Percentiles rank a stretch among this genome's conserved stretches.
Evolutionary conservation across 2,797 vertebrate genomes (phyloP).

Genomic region (Yasuhikotakia modesta): DNA sequence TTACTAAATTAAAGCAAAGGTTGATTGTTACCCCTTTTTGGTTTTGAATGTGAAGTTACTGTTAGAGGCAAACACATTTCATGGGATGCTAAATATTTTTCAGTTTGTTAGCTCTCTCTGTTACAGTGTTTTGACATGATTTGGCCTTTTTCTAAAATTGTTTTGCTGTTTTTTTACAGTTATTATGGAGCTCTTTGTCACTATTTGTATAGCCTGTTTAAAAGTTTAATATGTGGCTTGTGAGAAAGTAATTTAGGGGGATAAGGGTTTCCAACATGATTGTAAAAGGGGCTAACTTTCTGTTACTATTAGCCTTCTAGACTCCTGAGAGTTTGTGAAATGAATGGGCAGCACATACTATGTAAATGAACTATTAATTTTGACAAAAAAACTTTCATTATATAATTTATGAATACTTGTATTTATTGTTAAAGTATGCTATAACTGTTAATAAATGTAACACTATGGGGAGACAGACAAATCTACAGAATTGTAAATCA

Average conservation of each 20-base stretch:
- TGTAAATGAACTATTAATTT: slow-evolving; percentile 66
- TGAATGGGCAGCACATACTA: slow-evolving; percentile 28
- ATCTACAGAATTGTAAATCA: slow-evolving; percentile 35
- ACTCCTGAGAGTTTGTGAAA: slow-evolving; percentile 20
- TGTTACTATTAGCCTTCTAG: slow-evolving; percentile 32
- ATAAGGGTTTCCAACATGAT: slow-evolving; percentile 22
- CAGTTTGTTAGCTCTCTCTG: slow-evolving; percentile 27
- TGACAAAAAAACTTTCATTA: slow-evolving; percentile 61
- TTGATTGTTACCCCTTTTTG: too few species aligned
- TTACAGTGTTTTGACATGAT: slow-evolving; percentile 45
- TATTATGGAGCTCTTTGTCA: slow-evolving; percentile 37
- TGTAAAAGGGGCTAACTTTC: slow-evolving; percentile 21
- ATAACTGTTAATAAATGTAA: slow-evolving; percentile 33
- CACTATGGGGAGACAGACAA: slow-evolving; percentile 13
- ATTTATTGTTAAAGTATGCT: slow-evolving; percentile 56
- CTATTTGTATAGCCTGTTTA: slow-evolving; percentile 46
- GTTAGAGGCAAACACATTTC: slow-evolving; percentile 16
- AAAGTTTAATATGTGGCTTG: slow-evolving; percentile 40
- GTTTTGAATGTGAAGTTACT: too few species aligned
- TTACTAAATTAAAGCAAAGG: slow-evolving; percentile 87
- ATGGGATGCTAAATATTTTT: slow-evolving; percentile 24
- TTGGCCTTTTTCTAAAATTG: too few species aligned
- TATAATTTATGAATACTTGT: slow-evolving; percentile 77
- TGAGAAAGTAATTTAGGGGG: slow-evolving; percentile 32
- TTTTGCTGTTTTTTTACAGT: slow-evolving; percentile 37